Base-by-base conservation (phyloP, 2,797 vertebrate genomes). In the Lates japonicus region DNA sequence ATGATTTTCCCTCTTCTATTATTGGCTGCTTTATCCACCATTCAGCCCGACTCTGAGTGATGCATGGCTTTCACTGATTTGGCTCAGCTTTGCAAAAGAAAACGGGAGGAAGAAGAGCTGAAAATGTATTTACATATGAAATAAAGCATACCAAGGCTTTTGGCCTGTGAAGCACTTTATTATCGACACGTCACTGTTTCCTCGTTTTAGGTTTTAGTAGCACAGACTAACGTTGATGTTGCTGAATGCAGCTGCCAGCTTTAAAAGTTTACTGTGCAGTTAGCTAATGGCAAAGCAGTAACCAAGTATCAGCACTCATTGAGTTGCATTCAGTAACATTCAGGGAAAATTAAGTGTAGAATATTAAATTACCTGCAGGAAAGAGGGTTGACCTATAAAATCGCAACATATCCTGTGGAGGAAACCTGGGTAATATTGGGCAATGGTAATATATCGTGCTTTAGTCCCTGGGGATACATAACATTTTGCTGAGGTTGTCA, bases 131-230 rank as follows among this genome's bases (percentile, higher is more conserved):
- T 84, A 69, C 57, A 54, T 65, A 51, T 66, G 19, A 80, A 90
- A 83, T 79, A 54, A 84, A 90, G 51, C 65, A 81, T 80, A 87
- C 52, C 10, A 13, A 87, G 90, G 87, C 82, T 80, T 78, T 79
- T 65, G 68, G 86, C 90, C 89, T 87, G 52, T 79, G 69, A 91
- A 88, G 92, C 92, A 93, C 93, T 92, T 94, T 93, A 94, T 88
- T 80, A 60, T 78, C 46, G 74, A 91, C 84, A 81, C 44, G 20
- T 82, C 85, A 89, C 81, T 90, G 83, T 88, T 82, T 85, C 76
- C 66, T 61, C 44, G 25, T 60, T 39, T 76, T 78, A 55, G 81
- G 79, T 84, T 85, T 79, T 44, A 81, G 82, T 84, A 88, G 89
- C 88, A 92, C 87, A 90, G 60, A 76, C 65, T 62, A 72, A 85